phyloP scores from a whole-genome alignment of 1,140 invertebrate species.

The Palaemon carinicauda region DNA sequence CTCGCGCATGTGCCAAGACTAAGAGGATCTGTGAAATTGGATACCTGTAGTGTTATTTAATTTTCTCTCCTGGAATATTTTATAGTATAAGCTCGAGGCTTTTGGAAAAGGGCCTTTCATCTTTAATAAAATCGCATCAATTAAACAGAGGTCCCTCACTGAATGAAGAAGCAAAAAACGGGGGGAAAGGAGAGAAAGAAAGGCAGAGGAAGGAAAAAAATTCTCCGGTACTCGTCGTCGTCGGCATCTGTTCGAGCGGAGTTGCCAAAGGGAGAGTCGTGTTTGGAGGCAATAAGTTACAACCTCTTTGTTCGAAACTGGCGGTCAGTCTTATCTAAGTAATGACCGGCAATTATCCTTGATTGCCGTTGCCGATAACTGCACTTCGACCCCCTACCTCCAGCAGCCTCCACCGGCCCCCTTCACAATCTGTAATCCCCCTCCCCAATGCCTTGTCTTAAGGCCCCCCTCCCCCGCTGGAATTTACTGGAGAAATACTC shows the following conservation, averaged over 20 bases:
- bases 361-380: constrained; percentile 31
- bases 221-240: background rate
- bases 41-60: constrained; percentile 43
- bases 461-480: constrained; percentile 1
- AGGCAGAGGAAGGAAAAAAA: background rate
- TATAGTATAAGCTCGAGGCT: constrained; percentile 36
- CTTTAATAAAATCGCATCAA: constrained; percentile 39
- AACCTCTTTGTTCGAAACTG: constrained; percentile 35
- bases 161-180: background rate
- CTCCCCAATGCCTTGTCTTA: no score
- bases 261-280: background rate
- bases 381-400: background rate
- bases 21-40: constrained; percentile 33
- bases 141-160: constrained; percentile 31
- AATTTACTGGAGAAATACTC: constrained; percentile 12
- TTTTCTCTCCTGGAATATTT: constrained; percentile 40
- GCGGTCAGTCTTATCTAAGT: constrained; percentile 38
- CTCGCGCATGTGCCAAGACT: background rate
- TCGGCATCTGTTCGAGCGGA: background rate
- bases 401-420: no score
- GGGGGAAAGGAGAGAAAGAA: background rate
- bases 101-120: constrained; percentile 32
- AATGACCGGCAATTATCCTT: constrained; percentile 35
- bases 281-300: constrained; percentile 34
- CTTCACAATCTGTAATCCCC: no score